A percentile compares a stretch with the other conserved stretches of the same genome.
These are phyloP conservation scores for Eulemur coronatus DNA, from an alignment of 2,797 vertebrate species.

Conservation along the genomic window DNA sequence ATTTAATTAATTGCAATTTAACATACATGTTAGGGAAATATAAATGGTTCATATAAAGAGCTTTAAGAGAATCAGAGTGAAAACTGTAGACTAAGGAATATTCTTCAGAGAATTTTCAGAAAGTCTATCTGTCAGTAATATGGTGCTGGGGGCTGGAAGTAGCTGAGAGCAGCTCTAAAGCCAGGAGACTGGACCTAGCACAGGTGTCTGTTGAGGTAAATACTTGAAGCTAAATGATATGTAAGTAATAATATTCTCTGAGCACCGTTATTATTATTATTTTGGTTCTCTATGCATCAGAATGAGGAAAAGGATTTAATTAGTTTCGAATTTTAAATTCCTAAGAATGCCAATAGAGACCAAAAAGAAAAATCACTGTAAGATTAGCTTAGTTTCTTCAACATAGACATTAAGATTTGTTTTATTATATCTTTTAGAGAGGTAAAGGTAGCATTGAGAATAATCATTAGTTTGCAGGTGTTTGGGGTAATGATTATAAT, in stretches of 20 bases:
- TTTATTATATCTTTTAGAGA: not conserved
- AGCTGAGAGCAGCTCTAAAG: not conserved
- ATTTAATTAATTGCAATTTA: not conserved
- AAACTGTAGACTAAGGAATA: not conserved
- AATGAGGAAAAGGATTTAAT: not conserved
- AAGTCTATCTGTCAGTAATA: not conserved
- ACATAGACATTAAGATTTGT: not conserved
- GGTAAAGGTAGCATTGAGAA: not conserved
- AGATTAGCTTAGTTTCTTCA: not conserved
- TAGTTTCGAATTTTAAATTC: constrained; percentile 17
- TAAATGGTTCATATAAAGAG: not conserved
- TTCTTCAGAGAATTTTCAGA: not conserved
- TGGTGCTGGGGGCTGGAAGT: rapidly evolving
- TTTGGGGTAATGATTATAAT: not conserved
- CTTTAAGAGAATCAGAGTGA: not conserved
- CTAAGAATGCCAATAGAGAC: not conserved
- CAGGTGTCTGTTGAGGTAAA: not conserved
- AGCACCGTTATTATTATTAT: not conserved
- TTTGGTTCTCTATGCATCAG: not conserved
- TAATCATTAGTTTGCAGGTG: not conserved
- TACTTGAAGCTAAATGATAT: not conserved
- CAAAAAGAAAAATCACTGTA: not conserved
- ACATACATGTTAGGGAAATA: not conserved
- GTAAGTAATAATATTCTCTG: not conserved
- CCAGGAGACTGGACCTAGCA: not conserved